Conservation (phyloP, 64 coral and sea anemone species). For the Porites australiensis region DNA sequence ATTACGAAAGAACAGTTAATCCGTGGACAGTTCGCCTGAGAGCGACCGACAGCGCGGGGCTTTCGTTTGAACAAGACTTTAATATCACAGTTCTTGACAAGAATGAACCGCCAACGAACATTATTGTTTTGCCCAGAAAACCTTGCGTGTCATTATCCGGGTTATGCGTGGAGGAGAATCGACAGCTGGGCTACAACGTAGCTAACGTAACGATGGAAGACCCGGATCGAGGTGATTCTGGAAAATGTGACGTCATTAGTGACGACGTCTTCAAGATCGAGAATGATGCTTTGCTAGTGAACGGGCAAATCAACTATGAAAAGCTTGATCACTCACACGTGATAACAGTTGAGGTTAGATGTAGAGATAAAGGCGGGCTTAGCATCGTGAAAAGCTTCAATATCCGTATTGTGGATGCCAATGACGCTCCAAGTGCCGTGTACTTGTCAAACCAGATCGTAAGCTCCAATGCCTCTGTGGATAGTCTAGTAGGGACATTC, state of each 20-base stretch:
- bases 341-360: slow-evolving; percentile 62
- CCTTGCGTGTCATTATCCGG: slow-evolving; percentile 15
- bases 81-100: slow-evolving; percentile 71
- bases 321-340: slow-evolving; percentile 43
- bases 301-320: slow-evolving; percentile 75
- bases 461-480: slow-evolving; percentile 61
- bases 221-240: slow-evolving; percentile 60
- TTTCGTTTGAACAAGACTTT: slow-evolving; percentile 49
- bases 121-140: slow-evolving; percentile 15
- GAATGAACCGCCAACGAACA: slow-evolving; percentile 75
- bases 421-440: slow-evolving; percentile 68
- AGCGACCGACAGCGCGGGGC: slow-evolving; percentile 57
- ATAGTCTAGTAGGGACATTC: slow-evolving; percentile 75
- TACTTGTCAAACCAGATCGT: slow-evolving; percentile 67
- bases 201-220: slow-evolving; percentile 60
- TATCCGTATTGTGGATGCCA: slow-evolving; percentile 64
- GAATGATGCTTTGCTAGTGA: slow-evolving; percentile 61
- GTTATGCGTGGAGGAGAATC: slow-evolving; percentile 76
- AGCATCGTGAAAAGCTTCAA: slow-evolving; percentile 42
- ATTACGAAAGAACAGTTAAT: slow-evolving; percentile 55
- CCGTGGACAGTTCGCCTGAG: background rate
- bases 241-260: slow-evolving; percentile 61
- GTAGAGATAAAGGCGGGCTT: slow-evolving; percentile 74
- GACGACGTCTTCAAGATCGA: slow-evolving; percentile 48
- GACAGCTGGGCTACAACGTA: slow-evolving; percentile 64